Conservation (phyloP, 2,797 vertebrate genomes). For the Trachurus trachurus region DNA sequence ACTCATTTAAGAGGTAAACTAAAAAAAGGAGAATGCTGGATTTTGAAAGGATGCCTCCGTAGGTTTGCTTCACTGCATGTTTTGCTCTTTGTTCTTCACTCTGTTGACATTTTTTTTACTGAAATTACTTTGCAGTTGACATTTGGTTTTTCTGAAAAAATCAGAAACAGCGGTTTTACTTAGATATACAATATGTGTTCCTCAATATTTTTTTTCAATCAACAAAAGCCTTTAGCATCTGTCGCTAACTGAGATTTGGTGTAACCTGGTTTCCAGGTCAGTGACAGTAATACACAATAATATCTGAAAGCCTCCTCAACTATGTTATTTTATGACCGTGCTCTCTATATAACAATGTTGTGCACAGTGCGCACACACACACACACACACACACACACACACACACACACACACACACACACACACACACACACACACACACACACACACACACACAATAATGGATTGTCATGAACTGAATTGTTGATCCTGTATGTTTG, state of each 20-base stretch:
- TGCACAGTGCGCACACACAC: neutral
- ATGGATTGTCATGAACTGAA: neutral
- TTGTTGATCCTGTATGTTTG: too few relatives aligned
- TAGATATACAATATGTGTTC: neutral
- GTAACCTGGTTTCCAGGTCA: neutral
- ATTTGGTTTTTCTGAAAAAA: conserved; percentile 9
- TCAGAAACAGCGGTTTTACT: neutral
- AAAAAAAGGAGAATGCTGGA: neutral
- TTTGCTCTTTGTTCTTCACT: neutral
- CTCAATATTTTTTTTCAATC: neutral
- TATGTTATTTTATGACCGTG: neutral
- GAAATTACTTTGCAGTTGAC: neutral
- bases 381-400: too few relatives aligned
- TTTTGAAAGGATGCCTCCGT: too few relatives aligned
- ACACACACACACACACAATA: neutral
- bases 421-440: too few relatives aligned
- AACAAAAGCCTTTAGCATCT: neutral
- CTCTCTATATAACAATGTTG: neutral
- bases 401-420: too few relatives aligned
- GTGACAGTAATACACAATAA: neutral
- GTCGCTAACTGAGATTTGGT: neutral
- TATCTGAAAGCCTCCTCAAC: neutral
- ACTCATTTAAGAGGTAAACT: neutral
- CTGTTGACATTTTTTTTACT: neutral
- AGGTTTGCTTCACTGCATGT: neutral